Evolutionary conservation across 2,888 invertebrate species (phyloP), one percentile per base, ranked within the genome.

Genomic region (Nemotelus pantherinus): DNA sequence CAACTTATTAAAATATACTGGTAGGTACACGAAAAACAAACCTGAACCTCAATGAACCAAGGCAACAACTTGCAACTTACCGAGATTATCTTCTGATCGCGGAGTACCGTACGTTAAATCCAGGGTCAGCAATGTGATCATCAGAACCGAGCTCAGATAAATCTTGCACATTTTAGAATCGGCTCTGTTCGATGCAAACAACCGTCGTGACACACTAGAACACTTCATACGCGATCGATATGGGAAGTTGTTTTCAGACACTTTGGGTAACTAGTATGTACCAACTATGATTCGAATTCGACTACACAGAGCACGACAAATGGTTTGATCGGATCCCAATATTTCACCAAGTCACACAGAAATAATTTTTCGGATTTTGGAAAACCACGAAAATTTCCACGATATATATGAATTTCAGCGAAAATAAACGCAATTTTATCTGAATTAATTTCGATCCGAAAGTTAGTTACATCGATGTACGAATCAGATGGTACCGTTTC

Each of bases 401-500:
- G 1, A 25, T 25, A 1, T 25, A 25, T 25, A 25, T 25, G 25
- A 25, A 25, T 25, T 25, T 25, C 25, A 25, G 25, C 0, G 25
- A 25, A 25, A 25, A 25, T 25, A 25, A 25, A 25, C 25, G 25
- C 25, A 25, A 25, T 25, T 25, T 25, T 25, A 25, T 25, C 25
- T 25, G 25, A 63, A 63, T 63, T 43, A 63, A 39, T 43, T 60
- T 63, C 7, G 48, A 41, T 60, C 41, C n/a, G 50, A 25, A 57
- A 60, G 74, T 25, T 25, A 25, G 63, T 74, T 74, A 60, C 74
- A 74, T 63, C 74, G 74, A 50, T 50, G 60, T 47, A 39, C 47
- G 47, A 53, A 60, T n/a, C 60, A 63, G 70, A 70, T 53, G 71
- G 76, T 77, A 76, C 78, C 78, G 78, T 78, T 78, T 76, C 57